Base-by-base conservation (phyloP, 2,797 vertebrate species). In the Rhodeus uyekii region DNA sequence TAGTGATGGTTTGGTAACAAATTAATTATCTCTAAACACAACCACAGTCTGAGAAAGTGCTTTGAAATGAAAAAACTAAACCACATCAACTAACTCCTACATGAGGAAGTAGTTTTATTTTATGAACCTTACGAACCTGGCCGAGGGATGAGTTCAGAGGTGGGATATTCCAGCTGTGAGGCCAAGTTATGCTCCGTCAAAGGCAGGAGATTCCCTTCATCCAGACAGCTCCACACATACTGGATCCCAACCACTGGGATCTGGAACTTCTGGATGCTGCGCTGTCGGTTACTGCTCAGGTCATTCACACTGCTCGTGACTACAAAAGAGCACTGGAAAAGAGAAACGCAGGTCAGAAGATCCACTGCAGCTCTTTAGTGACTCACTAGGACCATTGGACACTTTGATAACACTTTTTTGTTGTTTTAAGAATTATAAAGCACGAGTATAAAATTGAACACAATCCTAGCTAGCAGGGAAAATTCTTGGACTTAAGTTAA, bases 271-370 rank as follows among this genome's bases (percentile, higher is more conserved):
- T 87, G 88, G 81, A 94, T 88, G 83, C 86, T 91, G 9, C 91
- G 93, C 81, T 92, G 89, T 50, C 95, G 89, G 76, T 39, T 90
- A 83, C 87, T 65, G 88, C 93, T 96, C 79, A 98, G 90, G 14
- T 39, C 39, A 75, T 91, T 87, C 83, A 90, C 86, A 32, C 86
- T 90, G 36, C 84, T 92, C 78, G 92, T 88, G 85, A 97, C 92
- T 10, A 96, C 68, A 83, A 96, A 92, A 39, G 95, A 95, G 87
- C 94, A 96, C 96, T 97, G 90, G 63, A 81, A 76, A 3, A 63
- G 58, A 85, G 39, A 61, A 12, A 12, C 4, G 1, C n/a, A 2
- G 8, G 72, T 58, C 19, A 53, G 29, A 36, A 50, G 46, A 50
- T n/a, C n/a, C n/a, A n/a, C n/a, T n/a, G n/a, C n/a, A n/a, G n/a